phyloP scores from a whole-genome alignment of 2,113 vertebrate genomes.

The Calyptommatus sinebrachiatus region DNA sequence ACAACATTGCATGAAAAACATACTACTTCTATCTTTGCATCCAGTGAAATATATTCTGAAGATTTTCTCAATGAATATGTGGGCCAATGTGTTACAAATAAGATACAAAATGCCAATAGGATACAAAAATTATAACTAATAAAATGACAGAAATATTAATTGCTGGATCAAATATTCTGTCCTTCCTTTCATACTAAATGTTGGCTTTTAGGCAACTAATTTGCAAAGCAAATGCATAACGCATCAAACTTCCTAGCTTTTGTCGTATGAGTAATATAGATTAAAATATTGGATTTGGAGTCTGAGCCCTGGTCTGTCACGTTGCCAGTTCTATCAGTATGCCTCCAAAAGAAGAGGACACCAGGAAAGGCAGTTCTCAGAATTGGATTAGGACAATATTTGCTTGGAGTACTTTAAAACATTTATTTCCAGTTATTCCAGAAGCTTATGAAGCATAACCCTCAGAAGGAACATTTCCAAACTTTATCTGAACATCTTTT shows the following conservation, averaged over 20 bases:
- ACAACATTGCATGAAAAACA: neutral
- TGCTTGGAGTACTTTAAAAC: constrained; percentile 38
- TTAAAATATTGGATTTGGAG: constrained; percentile 16
- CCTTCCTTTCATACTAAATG: neutral
- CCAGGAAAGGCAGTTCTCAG: constrained; percentile 35
- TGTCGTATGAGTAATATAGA: neutral
- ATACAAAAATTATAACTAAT: neutral
- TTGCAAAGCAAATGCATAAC: neutral
- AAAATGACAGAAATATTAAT: neutral
- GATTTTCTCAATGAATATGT: neutral
- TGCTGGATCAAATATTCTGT: too few relatives aligned
- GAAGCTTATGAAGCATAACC: constrained; percentile 31
- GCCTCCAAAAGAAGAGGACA: neutral
- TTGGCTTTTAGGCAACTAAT: neutral
- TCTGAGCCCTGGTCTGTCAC: constrained; percentile 17
- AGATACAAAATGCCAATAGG: neutral
- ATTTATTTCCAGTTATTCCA: constrained; percentile 19
- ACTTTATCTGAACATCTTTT: constrained; percentile 28
- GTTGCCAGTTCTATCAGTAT: neutral
- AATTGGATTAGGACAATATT: constrained; percentile 42
- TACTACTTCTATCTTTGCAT: neutral
- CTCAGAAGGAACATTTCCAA: constrained; percentile 24
- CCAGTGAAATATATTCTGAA: neutral
- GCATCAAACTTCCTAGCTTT: neutral
- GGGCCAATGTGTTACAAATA: too few relatives aligned